These are phyloP conservation scores for Platyscapa corneri DNA, from an alignment of 1,140 invertebrate species.

Conservation along the genomic window DNA sequence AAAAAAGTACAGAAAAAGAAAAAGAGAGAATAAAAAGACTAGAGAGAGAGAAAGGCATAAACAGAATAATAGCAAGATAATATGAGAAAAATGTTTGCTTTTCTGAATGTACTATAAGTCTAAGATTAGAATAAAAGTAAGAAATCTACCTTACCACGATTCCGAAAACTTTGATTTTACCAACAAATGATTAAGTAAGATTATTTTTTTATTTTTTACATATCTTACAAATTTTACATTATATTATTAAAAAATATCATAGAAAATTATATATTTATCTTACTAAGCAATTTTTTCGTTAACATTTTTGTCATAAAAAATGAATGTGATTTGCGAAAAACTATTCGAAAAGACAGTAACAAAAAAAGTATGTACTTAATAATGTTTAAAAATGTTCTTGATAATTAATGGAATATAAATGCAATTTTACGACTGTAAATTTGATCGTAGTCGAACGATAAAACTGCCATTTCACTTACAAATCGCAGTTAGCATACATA, in stretches of 20 bases:
- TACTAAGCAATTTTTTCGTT: not conserved
- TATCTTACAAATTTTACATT: not conserved
- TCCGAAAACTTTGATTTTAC: not conserved
- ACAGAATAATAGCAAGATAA: not conserved
- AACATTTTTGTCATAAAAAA: not conserved
- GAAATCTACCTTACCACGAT: slow-evolving; percentile 35
- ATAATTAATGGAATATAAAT: slow-evolving; percentile 20
- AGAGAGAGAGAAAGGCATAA: too few species aligned
- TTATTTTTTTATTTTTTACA: not conserved
- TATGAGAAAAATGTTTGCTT: not conserved
- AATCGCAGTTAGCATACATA: not conserved
- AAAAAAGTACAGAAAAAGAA: too few species aligned
- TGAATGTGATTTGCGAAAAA: not conserved
- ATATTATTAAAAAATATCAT: not conserved
- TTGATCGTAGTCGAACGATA: not conserved
- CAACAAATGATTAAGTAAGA: slow-evolving; percentile 22
- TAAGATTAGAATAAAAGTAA: not conserved
- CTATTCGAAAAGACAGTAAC: not conserved
- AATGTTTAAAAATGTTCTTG: not conserved
- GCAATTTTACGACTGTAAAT: not conserved
- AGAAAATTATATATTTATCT: not conserved
- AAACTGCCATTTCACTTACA: not conserved
- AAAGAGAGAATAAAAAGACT: too few species aligned
- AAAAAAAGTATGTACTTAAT: not conserved
- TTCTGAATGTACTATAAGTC: not conserved